A percentile compares a stretch with the other conserved stretches of the same genome.
Conservation (phyloP, 1,140 invertebrate species). For the Acyrthosiphon pisum region DNA sequence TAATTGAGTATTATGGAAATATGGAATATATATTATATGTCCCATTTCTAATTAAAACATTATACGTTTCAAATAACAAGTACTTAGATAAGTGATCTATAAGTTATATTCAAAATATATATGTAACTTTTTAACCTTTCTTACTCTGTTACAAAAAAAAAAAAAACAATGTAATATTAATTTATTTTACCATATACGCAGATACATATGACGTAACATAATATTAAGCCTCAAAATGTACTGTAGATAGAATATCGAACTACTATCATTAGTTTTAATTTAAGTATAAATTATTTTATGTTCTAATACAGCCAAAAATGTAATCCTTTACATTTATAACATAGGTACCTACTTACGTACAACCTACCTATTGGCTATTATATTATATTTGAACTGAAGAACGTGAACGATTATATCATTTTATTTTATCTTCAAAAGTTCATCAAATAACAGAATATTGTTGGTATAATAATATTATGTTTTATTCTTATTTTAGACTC, state of each 20-base stretch:
- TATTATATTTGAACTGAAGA: not conserved
- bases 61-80: not conserved
- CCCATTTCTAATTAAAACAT: not conserved
- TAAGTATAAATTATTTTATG: not conserved
- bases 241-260: not conserved
- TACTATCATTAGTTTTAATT: not conserved
- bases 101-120: not conserved
- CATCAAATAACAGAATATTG: not conserved
- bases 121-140: not conserved
- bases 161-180: not conserved
- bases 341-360: no score
- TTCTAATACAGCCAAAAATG: not conserved
- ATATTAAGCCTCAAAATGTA: not conserved
- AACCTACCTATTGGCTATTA: no score
- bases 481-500: not conserved
- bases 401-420: no score
- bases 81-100: not conserved
- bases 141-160: not conserved
- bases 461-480: not conserved
- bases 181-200: not conserved
- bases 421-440: not conserved
- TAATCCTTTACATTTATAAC: not conserved
- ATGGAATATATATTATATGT: not conserved
- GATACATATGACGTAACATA: not conserved
- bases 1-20: not conserved